A percentile compares a stretch with the other conserved stretches of the same genome.
Conservation (phyloP, 2,888 invertebrate species). For the Dryocosmus kuriphilus region DNA sequence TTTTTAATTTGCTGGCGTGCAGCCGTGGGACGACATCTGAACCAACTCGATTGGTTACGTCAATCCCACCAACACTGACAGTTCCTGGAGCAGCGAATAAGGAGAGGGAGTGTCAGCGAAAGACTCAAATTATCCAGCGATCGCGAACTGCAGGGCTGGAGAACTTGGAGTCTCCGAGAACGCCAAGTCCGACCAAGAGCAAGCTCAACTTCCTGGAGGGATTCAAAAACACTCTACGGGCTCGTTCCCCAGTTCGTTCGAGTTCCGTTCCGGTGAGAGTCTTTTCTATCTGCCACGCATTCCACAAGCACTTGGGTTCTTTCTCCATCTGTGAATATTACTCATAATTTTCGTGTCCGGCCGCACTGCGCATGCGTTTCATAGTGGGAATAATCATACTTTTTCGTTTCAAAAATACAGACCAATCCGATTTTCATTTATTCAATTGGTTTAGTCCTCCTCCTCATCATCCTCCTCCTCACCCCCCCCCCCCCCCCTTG, state of each 20-base stretch:
- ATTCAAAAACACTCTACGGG: slow-evolving; percentile 81
- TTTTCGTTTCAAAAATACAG: too few relatives aligned
- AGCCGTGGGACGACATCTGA: slow-evolving; percentile 74
- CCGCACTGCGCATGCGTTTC: too few relatives aligned
- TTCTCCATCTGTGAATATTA: slow-evolving; percentile 21
- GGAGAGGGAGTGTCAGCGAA: slow-evolving; percentile 60
- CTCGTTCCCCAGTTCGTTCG: slow-evolving; percentile 74
- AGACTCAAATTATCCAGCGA: slow-evolving; percentile 65
- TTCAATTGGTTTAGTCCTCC: too few relatives aligned
- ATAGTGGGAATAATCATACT: too few relatives aligned
- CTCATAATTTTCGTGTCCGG: too few relatives aligned
- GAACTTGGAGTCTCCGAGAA: slow-evolving; percentile 63
- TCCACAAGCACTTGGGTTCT: slow-evolving; percentile 7
- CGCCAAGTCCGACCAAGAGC: slow-evolving; percentile 78
- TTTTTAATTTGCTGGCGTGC: slow-evolving; percentile 74
- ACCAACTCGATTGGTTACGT: slow-evolving; percentile 63
- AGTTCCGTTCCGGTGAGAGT: slow-evolving; percentile 74
- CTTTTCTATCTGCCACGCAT: slow-evolving; percentile 28
- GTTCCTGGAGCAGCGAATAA: slow-evolving; percentile 64
- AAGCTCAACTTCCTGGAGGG: slow-evolving; percentile 81
- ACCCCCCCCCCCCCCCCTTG: too few relatives aligned
- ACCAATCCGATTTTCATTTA: too few relatives aligned
- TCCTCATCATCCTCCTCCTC: too few relatives aligned
- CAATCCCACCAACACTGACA: slow-evolving; percentile 66
- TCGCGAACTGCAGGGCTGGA: slow-evolving; percentile 65